Base-by-base conservation (phyloP, 2,113 vertebrate species). In the Hyperoodon ampullatus region DNA sequence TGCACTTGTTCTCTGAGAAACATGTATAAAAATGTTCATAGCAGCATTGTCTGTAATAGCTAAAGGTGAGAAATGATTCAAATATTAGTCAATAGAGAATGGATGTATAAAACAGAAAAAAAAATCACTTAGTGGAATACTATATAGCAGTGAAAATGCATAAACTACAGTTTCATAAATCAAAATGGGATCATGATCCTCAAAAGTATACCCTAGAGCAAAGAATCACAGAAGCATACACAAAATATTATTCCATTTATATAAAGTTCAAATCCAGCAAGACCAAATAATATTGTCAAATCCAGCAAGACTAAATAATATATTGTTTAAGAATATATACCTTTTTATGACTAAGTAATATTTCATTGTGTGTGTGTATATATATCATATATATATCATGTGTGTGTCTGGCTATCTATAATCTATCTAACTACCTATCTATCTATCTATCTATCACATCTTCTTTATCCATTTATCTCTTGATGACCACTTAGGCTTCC, bases 281-380 rank as follows among this genome's bases (percentile, higher is more conserved):
- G 23, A 81, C 42, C 18, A 78, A 68, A 88, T 63, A 90, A 89
- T 63, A 53, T 8, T 80, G 24, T 55, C n/a, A 44, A 92, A 92
- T 35, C 33, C n/a, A 96, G 89, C 42, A 94, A 82, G 23, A 81
- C n/a, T 30, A 84, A 61, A 89, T 55, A 90, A 89, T 63, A n/a
- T 39, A 53, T 11, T 80, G 19, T 55, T 90, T 58, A 71, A 60
- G 39, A 50, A 65, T 70, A 68, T 8, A 39, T 28, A 58, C 3
- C 8, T 63, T 47, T n/a, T 77, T 33, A 33, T 77, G 3, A 0
- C 10, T 39, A 53, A 77, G 47, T n/a, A 47, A 30, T 77, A 77
- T 77, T 77, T 53, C 30, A 77, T 61, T 61, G 60, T 61, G 9
- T 61, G 9, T 61, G 24, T 61, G 60, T 61, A 11, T 28, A 24